Percentiles rank a stretch among this genome's conserved stretches.
Evolutionary conservation across 92 coral and sea anemone species (phyloP).

Genomic region (Plumapathes pennacea): DNA sequence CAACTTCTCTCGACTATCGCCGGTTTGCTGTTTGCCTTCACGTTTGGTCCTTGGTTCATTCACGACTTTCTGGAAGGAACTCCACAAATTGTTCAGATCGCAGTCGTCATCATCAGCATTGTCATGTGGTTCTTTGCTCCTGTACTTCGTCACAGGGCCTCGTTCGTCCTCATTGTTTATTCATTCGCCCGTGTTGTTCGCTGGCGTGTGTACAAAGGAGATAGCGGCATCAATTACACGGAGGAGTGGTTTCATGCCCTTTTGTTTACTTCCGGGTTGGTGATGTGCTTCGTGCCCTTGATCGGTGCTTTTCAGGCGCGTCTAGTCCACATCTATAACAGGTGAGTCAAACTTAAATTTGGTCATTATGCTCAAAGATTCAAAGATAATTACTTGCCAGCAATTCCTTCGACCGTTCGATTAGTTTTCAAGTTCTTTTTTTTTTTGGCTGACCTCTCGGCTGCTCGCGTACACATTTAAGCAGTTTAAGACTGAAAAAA

Average conservation of each 20-base stretch:
- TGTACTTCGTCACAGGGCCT: too few relatives aligned
- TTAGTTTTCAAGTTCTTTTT: too few relatives aligned
- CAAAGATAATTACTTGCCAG: too few relatives aligned
- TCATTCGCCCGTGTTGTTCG: too few relatives aligned
- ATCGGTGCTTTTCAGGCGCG: slow-evolving; percentile 46
- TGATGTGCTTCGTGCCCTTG: slow-evolving; percentile 37
- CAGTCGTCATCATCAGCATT: neutral
- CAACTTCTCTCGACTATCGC: slow-evolving; percentile 10
- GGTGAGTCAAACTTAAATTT: too few relatives aligned
- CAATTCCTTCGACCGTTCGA: too few relatives aligned
- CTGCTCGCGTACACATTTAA: too few relatives aligned
- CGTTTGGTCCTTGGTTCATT: slow-evolving; percentile 30
- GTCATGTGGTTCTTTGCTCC: too few relatives aligned
- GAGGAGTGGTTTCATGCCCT: slow-evolving; percentile 21
- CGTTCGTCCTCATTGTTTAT: too few relatives aligned
- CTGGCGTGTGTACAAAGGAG: slow-evolving; percentile 33
- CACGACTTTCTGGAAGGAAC: neutral
- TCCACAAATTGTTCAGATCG: neutral
- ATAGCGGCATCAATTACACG: slow-evolving; percentile 7
- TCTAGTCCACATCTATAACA: slow-evolving; percentile 48
- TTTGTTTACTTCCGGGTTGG: slow-evolving; percentile 28
- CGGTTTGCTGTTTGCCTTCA: slow-evolving; percentile 29
- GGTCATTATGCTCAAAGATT: slow-evolving; percentile 27
- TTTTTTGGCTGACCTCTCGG: too few relatives aligned
- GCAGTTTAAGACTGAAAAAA: too few relatives aligned